Conservation (phyloP, 2,113 vertebrate species). For the Rissa tridactyla region DNA sequence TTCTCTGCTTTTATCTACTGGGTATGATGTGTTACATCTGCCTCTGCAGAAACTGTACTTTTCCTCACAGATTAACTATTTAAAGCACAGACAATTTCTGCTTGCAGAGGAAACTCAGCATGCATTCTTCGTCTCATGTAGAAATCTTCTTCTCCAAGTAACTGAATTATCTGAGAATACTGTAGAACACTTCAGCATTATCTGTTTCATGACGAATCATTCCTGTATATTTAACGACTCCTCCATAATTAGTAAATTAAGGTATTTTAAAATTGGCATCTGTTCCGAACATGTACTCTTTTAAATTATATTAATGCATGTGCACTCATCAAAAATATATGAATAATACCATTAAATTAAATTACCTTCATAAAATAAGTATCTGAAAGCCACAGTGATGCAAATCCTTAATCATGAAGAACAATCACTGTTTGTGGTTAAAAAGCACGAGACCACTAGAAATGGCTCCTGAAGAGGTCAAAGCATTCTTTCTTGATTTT, state of each 20-base stretch:
- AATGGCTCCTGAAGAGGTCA: neutral
- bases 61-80: neutral
- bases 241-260: neutral
- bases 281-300: neutral
- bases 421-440: neutral
- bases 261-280: neutral
- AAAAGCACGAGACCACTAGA: neutral
- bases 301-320: neutral
- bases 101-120: neutral
- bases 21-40: neutral
- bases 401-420: neutral
- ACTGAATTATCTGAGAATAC: neutral
- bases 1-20: neutral
- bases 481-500: neutral
- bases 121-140: neutral
- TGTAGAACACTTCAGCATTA: neutral
- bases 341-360: neutral
- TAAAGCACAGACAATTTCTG: neutral
- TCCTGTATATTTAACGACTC: neutral
- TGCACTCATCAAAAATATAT: neutral
- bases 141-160: neutral
- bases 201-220: neutral
- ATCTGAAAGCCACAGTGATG: neutral
- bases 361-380: neutral
- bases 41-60: neutral